phyloP scores from a whole-genome alignment of 2,113 vertebrate species.

The Apodemus sylvaticus region DNA sequence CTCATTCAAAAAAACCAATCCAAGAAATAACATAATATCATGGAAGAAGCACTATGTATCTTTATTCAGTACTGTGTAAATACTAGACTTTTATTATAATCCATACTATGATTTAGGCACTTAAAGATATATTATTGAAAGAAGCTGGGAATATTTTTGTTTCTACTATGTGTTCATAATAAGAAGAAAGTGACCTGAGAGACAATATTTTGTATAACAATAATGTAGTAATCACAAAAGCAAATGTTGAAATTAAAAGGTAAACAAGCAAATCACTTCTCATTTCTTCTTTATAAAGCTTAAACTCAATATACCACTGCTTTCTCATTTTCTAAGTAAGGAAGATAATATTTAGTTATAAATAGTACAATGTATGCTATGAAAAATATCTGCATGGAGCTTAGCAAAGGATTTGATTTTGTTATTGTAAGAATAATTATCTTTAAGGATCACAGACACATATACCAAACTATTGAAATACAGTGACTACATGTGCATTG shows the following conservation, averaged over 20 bases:
- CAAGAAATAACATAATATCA: not conserved
- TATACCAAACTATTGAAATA: not conserved
- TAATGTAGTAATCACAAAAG: not conserved
- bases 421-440: not conserved
- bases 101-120: not conserved
- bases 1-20: not conserved
- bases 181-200: not conserved
- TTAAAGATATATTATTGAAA: not conserved
- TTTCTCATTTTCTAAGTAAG: not conserved
- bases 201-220: not conserved
- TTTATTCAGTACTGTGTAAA: not conserved
- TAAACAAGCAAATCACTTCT: not conserved
- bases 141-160: not conserved
- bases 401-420: not conserved
- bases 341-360: constrained; percentile 32
- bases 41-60: not conserved
- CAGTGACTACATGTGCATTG: not conserved
- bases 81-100: not conserved
- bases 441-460: constrained; percentile 1
- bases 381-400: not conserved
- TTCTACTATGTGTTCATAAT: not conserved
- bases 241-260: not conserved
- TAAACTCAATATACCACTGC: not conserved
- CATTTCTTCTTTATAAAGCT: not conserved
- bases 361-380: not conserved